Base-by-base conservation (phyloP, 1,140 invertebrate genomes). In the Nylanderia fulva region DNA sequence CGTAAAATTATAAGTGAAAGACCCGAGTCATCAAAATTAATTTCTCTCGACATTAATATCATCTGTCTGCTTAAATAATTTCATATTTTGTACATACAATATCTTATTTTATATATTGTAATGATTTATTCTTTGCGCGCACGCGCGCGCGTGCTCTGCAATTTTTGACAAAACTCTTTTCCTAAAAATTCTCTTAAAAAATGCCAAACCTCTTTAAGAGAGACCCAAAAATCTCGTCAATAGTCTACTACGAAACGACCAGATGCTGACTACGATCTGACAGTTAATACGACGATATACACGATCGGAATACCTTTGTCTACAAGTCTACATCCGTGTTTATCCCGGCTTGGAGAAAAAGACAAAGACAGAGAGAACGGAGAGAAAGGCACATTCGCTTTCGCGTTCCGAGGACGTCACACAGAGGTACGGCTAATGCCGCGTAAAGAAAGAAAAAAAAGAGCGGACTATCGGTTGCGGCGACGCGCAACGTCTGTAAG, bases 401-500 rank as follows among this genome's bases (percentile, higher is more conserved):
- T 77, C 64, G 64, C 63, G 48, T 56, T 68, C 21, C 56, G 24
- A 58, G 52, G 11, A 80, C 24, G 48, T 80, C 64, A 36, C 77
- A 82, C 39, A 39, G 54, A 52, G 29, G 56, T 27, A 36, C 61
- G 42, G 36, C 27, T 39, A 74, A 85, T 54, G 29, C 74, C 18
- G 4, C n/a, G 27, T 36, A 52, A 60, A 36, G 54, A 85, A 60
- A 15, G 33, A 66, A 69, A 45, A n/a, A 79, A 69, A 84, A 24
- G 45, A 24, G 48, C 48, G 39, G 82, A 52, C 52, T 45, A 72
- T 63, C 68, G 83, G 84, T 80, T 84, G 86, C 54, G 60, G 64
- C 85, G 56, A 87, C 83, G 84, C 64, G 83, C 29, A 29, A 72
- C 68, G 66, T 60, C 58, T 72, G 87, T 90, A 91, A 93, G 92